Percentiles rank a stretch among this genome's conserved stretches.
Evolutionary conservation across 2,797 vertebrate species (phyloP).

Genomic region (Silurus aristotelis): DNA sequence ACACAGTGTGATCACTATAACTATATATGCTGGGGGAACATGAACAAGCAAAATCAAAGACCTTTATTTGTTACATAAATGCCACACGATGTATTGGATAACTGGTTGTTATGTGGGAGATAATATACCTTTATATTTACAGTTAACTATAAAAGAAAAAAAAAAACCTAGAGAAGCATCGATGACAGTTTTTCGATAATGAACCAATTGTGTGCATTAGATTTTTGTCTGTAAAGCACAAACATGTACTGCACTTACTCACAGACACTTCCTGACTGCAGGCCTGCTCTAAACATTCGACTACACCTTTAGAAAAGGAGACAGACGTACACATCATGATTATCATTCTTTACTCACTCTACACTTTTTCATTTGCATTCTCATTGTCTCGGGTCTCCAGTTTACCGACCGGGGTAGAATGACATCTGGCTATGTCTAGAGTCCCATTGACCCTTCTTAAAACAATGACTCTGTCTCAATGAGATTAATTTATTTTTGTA

Average conservation of each 20-base stretch:
- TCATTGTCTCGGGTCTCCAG: conserved; percentile 44
- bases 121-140: background rate
- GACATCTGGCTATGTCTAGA: conserved; percentile 62
- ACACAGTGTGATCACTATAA: too few relatives aligned
- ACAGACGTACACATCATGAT: conserved; percentile 26
- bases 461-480: conserved; percentile 66
- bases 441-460: conserved; percentile 66
- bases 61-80: background rate
- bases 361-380: conserved; percentile 21
- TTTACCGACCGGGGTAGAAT: conserved; percentile 42
- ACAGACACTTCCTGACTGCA: conserved; percentile 13
- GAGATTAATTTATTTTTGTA: conserved; percentile 78
- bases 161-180: background rate
- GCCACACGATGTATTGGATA: background rate
- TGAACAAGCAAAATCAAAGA: background rate
- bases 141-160: background rate
- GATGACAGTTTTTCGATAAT: background rate
- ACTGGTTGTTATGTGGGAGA: background rate
- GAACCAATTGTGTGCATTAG: background rate
- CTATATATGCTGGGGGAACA: background rate
- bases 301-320: conserved; percentile 21
- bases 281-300: conserved; percentile 5
- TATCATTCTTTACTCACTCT: conserved; percentile 3
- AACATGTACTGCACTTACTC: conserved; percentile 18
- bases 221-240: conserved; percentile 12